Percentiles rank a stretch among this genome's conserved stretches.
Conservation (phyloP, 2,797 vertebrate genomes). For the Poeciliopsis gracilis region DNA sequence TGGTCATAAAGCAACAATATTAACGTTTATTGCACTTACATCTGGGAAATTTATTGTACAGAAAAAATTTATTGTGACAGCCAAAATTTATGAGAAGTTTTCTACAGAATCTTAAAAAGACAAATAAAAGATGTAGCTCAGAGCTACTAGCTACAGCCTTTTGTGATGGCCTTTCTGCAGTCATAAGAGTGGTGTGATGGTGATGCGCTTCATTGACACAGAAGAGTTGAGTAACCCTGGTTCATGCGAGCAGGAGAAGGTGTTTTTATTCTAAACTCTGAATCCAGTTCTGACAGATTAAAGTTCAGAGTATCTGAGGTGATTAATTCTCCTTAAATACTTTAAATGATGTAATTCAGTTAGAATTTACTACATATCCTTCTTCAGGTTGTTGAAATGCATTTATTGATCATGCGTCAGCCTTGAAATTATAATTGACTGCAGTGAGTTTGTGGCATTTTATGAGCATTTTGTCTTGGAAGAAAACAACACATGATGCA, state of each 20-base stretch:
- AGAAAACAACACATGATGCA: background rate
- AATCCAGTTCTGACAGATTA: slow-evolving; percentile 21
- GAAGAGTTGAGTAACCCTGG: background rate
- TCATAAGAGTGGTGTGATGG: no score
- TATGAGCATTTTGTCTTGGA: background rate
- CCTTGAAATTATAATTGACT: background rate
- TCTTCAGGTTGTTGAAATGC: background rate
- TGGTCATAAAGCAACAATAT: no score
- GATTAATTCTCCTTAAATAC: background rate
- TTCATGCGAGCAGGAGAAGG: slow-evolving; percentile 6
- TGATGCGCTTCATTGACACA: no score
- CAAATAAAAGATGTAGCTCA: no score
- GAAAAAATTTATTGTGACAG: no score
- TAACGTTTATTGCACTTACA: no score
- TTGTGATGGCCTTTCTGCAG: no score
- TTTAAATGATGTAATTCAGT: slow-evolving; percentile 5
- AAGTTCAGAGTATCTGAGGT: slow-evolving; percentile 18
- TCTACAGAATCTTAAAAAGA: no score
- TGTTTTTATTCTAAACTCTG: slow-evolving; percentile 15
- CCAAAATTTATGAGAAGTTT: no score
- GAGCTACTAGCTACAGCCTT: no score
- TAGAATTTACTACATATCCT: background rate
- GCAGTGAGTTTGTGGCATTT: background rate
- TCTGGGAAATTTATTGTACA: no score
- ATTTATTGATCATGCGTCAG: background rate